A percentile compares a stretch with the other conserved stretches of the same genome.
These are phyloP conservation scores for Schizopygopsis malacanthus DNA, from an alignment of 2,797 vertebrate genomes.

Conservation along the genomic window DNA sequence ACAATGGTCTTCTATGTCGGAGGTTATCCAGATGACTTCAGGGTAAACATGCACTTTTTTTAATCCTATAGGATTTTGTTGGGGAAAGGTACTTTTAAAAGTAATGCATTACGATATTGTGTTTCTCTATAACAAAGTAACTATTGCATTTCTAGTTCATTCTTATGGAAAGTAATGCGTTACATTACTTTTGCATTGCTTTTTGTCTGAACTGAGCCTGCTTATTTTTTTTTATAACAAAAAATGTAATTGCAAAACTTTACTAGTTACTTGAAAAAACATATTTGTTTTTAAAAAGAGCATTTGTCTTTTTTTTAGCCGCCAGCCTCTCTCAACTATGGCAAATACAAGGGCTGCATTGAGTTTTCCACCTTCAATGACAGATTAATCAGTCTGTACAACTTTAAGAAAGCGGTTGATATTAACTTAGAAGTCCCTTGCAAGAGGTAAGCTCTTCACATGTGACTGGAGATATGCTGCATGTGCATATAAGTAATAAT, in stretches of 20 bases:
- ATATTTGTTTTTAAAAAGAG: neutral
- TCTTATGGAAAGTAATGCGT: neutral
- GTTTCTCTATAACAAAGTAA: neutral
- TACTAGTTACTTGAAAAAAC: too few relatives aligned
- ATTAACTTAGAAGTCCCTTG: slow-evolving; percentile 69
- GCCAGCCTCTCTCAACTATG: slow-evolving; percentile 78
- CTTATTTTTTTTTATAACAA: neutral
- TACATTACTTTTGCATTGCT: neutral
- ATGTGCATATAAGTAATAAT: neutral
- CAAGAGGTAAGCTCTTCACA: slow-evolving; percentile 72
- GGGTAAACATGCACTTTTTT: slow-evolving; percentile 65
- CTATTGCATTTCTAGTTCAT: neutral
- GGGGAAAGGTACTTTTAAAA: neutral
- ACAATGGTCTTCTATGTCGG: slow-evolving; percentile 82
- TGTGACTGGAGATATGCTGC: neutral
- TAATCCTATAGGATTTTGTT: neutral
- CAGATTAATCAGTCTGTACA: slow-evolving; percentile 89
- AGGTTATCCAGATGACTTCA: slow-evolving; percentile 78
- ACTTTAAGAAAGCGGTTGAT: slow-evolving; percentile 80
- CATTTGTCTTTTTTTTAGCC: slow-evolving; percentile 75
- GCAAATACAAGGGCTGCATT: slow-evolving; percentile 90
- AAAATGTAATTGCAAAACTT: too few relatives aligned
- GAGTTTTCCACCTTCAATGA: slow-evolving; percentile 89
- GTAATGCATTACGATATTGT: neutral
- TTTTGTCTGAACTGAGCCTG: neutral